These are phyloP conservation scores for Caenorhabditis virilis DNA, from an alignment of 2,888 invertebrate genomes.

Conservation along the genomic window DNA sequence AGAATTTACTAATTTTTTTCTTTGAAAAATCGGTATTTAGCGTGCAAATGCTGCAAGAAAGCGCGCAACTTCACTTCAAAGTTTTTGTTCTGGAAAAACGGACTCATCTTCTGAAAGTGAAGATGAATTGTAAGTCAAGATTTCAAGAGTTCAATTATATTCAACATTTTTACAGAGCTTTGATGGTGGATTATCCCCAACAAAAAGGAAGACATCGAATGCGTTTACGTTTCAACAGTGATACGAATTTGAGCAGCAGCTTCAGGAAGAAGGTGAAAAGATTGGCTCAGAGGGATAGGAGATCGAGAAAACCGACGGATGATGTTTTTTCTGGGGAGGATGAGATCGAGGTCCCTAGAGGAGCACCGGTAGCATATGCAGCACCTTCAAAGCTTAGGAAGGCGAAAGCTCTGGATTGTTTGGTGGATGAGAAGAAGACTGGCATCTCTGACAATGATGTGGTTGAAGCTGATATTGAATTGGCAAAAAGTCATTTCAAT, in stretches of 20 bases:
- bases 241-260: slow-evolving; percentile 28
- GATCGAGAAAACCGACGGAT: slow-evolving; percentile 9
- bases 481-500: slow-evolving; percentile 27
- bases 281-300: slow-evolving; percentile 34
- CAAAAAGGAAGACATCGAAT: slow-evolving; percentile 26
- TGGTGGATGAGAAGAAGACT: slow-evolving; percentile 5
- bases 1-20: background rate
- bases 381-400: slow-evolving; percentile 24
- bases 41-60: slow-evolving; percentile 19
- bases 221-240: slow-evolving; percentile 34
- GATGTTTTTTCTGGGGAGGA: slow-evolving; percentile 18
- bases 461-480: slow-evolving; percentile 11
- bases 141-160: background rate
- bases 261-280: slow-evolving; percentile 44
- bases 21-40: slow-evolving; percentile 3
- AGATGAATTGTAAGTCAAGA: slow-evolving; percentile 16
- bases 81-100: slow-evolving; percentile 28
- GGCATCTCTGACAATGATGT: background rate
- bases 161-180: slow-evolving; percentile 12
- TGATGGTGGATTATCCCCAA: slow-evolving; percentile 34
- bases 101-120: slow-evolving; percentile 24
- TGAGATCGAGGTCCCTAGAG: slow-evolving; percentile 35
- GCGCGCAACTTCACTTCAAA: slow-evolving; percentile 30
- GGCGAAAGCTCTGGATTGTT: slow-evolving; percentile 30
- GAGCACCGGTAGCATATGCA: slow-evolving; percentile 17